phyloP scores from a whole-genome alignment of 2,797 vertebrate genomes.

The Jordanella pulchra region DNA sequence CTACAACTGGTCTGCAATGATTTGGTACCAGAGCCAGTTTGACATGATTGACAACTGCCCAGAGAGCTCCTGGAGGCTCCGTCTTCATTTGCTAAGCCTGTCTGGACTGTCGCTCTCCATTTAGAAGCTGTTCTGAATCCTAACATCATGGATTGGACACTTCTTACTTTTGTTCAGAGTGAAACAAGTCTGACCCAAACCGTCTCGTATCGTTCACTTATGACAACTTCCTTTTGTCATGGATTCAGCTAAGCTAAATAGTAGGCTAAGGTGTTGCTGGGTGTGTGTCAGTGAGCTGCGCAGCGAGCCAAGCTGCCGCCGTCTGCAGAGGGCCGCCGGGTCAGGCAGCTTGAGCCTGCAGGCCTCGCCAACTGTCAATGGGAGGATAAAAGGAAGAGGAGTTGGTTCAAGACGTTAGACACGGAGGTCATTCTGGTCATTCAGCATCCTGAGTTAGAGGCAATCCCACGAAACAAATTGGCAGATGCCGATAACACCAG shows the following conservation, averaged over 20 bases:
- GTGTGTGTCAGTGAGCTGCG: constrained; percentile 41
- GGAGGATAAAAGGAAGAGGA: constrained; percentile 16
- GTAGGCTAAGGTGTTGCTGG: constrained; percentile 56
- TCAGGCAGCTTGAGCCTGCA: constrained; percentile 49
- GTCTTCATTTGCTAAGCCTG: constrained; percentile 57
- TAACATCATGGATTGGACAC: constrained; percentile 4
- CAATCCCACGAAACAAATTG: constrained; percentile 13
- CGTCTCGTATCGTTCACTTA: background rate
- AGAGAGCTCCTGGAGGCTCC: constrained; percentile 39
- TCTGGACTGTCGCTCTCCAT: constrained; percentile 63
- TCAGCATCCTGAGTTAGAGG: constrained; percentile 8
- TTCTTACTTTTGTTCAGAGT: constrained; percentile 24
- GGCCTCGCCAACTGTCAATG: constrained; percentile 49
- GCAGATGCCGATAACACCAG: constrained; percentile 47
- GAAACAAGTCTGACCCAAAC: constrained; percentile 1
- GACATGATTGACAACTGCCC: constrained; percentile 58
- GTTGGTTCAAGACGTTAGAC: constrained; percentile 10
- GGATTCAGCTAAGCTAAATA: no score
- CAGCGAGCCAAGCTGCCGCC: constrained; percentile 36
- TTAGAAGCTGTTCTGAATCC: constrained; percentile 37
- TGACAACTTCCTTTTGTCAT: constrained; percentile 1
- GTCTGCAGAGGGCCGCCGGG: constrained; percentile 63
- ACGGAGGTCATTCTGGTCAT: background rate
- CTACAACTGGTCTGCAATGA: constrained; percentile 20
- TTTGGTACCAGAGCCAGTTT: constrained; percentile 29